Percentiles rank a stretch among this genome's conserved stretches.
Evolutionary conservation across 1,140 invertebrate species (phyloP).

Genomic region (Drosophila pseudoananassae): DNA sequence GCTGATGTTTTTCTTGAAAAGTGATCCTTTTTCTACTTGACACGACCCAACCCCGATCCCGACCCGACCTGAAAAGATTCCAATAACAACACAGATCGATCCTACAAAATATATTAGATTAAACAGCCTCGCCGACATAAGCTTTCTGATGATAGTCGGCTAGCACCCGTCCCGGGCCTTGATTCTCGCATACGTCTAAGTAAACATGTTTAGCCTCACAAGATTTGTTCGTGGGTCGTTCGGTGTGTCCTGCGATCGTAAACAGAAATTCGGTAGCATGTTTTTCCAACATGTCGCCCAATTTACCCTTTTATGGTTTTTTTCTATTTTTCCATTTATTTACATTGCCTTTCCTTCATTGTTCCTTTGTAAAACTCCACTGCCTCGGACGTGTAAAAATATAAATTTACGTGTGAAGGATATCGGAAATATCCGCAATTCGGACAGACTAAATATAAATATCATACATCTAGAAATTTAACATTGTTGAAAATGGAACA

Average conservation of each 20-base stretch:
- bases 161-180: not conserved
- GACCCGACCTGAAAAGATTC: conserved; percentile 1
- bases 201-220: conserved; percentile 27
- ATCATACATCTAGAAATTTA: no score
- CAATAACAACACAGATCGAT: conserved; percentile 56
- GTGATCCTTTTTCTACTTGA: conserved; percentile 63
- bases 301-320: conserved; percentile 78
- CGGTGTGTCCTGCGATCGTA: conserved; percentile 68
- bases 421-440: no score
- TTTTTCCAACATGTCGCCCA: conserved; percentile 80
- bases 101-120: conserved; percentile 50
- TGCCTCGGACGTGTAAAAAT: not conserved
- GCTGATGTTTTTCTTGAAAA: conserved; percentile 78
- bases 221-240: conserved; percentile 25
- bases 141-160: conserved; percentile 10
- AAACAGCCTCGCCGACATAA: conserved; percentile 65
- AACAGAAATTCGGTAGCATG: conserved; percentile 78
- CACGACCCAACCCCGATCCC: conserved; percentile 7
- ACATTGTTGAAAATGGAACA: no score
- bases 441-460: no score
- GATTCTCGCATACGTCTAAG: not conserved
- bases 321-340: conserved; percentile 36
- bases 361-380: not conserved
- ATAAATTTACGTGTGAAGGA: not conserved
- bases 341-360: not conserved